phyloP scores from a whole-genome alignment of 2,113 vertebrate species.

The Corythornis vintsioides region DNA sequence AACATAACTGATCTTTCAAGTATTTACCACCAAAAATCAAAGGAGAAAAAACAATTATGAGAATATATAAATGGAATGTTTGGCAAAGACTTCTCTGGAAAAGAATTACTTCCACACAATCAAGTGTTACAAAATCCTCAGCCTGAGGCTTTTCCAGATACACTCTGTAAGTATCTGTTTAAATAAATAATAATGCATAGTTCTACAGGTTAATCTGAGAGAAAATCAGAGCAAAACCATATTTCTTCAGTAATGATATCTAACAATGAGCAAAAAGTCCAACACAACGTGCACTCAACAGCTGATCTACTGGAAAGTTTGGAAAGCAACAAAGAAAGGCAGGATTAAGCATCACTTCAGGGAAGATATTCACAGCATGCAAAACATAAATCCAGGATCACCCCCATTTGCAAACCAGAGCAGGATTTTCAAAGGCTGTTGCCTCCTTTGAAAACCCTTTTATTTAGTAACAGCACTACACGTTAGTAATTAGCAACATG shows the following conservation, averaged over 20 bases:
- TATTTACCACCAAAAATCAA: neutral
- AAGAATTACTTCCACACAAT: neutral
- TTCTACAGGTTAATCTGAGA: neutral
- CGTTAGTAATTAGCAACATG: slow-evolving; percentile 7
- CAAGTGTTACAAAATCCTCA: neutral
- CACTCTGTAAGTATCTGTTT: neutral
- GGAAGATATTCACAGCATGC: slow-evolving; percentile 21
- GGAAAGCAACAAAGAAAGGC: slow-evolving; percentile 4
- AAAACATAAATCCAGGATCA: slow-evolving; percentile 11
- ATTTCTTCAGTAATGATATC: neutral
- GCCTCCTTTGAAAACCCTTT: slow-evolving; percentile 58
- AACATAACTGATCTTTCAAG: neutral
- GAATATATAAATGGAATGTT: neutral
- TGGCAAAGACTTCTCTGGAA: neutral
- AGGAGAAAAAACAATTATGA: neutral
- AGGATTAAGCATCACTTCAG: neutral
- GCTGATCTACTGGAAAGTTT: neutral
- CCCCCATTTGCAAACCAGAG: neutral
- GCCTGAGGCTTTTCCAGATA: neutral
- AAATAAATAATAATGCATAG: neutral
- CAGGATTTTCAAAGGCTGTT: slow-evolving; percentile 39
- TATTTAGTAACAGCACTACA: slow-evolving; percentile 47
- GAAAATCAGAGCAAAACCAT: neutral
- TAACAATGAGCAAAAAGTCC: slow-evolving; percentile 34
- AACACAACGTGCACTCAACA: neutral